These are phyloP conservation scores for Gnatocerus cornutus DNA, from an alignment of 2,888 invertebrate genomes.

Conservation along the genomic window DNA sequence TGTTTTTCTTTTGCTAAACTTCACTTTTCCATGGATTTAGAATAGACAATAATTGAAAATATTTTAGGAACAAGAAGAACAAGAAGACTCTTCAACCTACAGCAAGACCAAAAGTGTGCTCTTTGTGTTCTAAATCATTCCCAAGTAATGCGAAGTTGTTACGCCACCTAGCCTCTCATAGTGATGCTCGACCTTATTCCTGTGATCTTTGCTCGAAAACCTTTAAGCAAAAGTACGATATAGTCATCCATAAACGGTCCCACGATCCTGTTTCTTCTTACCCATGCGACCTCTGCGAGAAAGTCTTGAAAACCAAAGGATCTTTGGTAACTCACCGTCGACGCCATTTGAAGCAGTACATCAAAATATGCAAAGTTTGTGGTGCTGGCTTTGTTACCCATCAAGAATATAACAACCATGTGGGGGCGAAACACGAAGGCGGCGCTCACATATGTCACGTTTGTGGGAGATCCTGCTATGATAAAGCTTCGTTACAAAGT, in stretches of 20 bases:
- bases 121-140: slow-evolving; percentile 12
- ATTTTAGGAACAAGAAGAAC: background rate
- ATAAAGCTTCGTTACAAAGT: slow-evolving; percentile 59
- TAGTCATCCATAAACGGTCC: slow-evolving; percentile 53
- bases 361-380: slow-evolving; percentile 70
- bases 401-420: slow-evolving; percentile 62
- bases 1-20: background rate
- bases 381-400: slow-evolving; percentile 60
- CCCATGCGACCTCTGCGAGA: slow-evolving; percentile 74
- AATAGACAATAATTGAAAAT: background rate
- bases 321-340: slow-evolving; percentile 72
- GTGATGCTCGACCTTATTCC: slow-evolving; percentile 70
- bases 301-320: slow-evolving; percentile 69
- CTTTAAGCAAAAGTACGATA: slow-evolving; percentile 55
- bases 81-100: background rate
- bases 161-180: slow-evolving; percentile 71
- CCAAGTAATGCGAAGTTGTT: slow-evolving; percentile 12
- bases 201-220: slow-evolving; percentile 56
- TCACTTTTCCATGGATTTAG: background rate
- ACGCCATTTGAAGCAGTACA: slow-evolving; percentile 73
- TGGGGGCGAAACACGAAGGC: slow-evolving; percentile 59
- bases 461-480: slow-evolving; percentile 61
- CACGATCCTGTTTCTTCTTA: slow-evolving; percentile 48
- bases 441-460: slow-evolving; percentile 60
- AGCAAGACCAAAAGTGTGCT: background rate